These are phyloP conservation scores for Darevskia nairensis DNA, from an alignment of 2,797 vertebrate species.

Conservation along the genomic window DNA sequence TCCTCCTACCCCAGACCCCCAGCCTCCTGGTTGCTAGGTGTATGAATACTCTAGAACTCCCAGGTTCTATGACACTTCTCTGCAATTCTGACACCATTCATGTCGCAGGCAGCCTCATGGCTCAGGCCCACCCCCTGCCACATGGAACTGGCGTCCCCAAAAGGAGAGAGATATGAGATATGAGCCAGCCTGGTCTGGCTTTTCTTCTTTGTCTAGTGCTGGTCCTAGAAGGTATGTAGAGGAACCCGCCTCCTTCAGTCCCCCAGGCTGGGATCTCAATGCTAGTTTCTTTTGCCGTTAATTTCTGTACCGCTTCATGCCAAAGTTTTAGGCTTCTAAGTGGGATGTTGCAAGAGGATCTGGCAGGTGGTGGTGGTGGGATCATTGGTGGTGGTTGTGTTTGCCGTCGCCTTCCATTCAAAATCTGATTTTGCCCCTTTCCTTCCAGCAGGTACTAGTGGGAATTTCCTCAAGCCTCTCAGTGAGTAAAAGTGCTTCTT, in stretches of 20 bases:
- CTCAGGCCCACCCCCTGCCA: not conserved
- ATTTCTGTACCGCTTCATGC: too few relatives aligned
- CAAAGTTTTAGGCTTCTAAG: too few relatives aligned
- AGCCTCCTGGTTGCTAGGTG: conserved; percentile 24
- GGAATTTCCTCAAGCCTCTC: conserved; percentile 35
- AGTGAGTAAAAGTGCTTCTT: conserved; percentile 11
- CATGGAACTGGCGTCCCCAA: conserved; percentile 34
- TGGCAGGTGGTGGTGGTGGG: not conserved
- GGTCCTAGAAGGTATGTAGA: not conserved
- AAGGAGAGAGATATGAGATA: conserved; percentile 34
- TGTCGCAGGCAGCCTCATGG: conserved; percentile 11
- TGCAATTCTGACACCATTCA: conserved; percentile 19
- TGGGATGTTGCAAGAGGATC: too few relatives aligned
- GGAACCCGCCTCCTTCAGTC: not conserved
- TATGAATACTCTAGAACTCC: conserved; percentile 24
- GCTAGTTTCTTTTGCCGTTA: too few relatives aligned
- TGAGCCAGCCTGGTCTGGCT: conserved; percentile 37
- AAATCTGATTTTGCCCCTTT: not conserved
- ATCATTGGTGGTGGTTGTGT: not conserved
- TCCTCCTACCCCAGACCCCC: not conserved
- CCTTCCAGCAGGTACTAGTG: conserved; percentile 8
- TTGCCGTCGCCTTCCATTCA: not conserved
- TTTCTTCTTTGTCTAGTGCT: conserved; percentile 25
- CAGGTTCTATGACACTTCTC: conserved; percentile 42
- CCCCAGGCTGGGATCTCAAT: not conserved